Evolutionary conservation across 2,113 vertebrate species (phyloP), one percentile per base, ranked within the genome.

Genomic region (Muscicapa adusta): DNA sequence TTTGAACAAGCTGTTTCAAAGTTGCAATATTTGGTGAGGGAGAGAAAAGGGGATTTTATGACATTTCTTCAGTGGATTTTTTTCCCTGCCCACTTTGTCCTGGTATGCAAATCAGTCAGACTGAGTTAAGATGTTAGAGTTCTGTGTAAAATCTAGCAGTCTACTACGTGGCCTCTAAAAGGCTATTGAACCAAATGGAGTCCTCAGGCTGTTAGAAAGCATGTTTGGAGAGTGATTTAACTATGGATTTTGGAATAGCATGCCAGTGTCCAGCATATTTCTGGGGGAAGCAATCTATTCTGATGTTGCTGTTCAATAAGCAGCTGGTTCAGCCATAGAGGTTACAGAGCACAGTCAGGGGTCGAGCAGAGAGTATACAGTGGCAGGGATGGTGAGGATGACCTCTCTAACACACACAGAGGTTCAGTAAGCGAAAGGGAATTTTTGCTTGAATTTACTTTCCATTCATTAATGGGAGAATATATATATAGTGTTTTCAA

Each of bases 1-100:
- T 29, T 91, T 89, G 70, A 83, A 85, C 42, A 93, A 88, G 33
- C 34, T 80, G 5, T 90, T 95, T 91, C 28, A 34, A 88, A 76
- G 58, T 33, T 66, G 13, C 25, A 47, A 4, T 73, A 77, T 11
- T 48, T 77, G 13, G 4, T 60, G 57, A 81, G 13, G 10, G 11
- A 33, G 9, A 51, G 24, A 72, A 40, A 47, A 66, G 74, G 18
- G 1, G 51, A 40, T 87, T 72, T 45, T 50, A 42, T 18, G 16
- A 47, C 36, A 58, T 81, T 77, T 67, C n/a, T 81, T 60, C 20
- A 34, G 20, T 58, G 19, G 1, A 5, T 18, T 57, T n/a, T 57
- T 12, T 7, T 5, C 6, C 16, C 2, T 2, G 2, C 14, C 4
- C 5, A 8, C 4, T 51, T 91, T 81, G 1, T 12, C 18, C 10